Evolutionary conservation across 1,140 invertebrate species (phyloP), one percentile per base, ranked within the genome.

Genomic region (Bombus difficillimus): DNA sequence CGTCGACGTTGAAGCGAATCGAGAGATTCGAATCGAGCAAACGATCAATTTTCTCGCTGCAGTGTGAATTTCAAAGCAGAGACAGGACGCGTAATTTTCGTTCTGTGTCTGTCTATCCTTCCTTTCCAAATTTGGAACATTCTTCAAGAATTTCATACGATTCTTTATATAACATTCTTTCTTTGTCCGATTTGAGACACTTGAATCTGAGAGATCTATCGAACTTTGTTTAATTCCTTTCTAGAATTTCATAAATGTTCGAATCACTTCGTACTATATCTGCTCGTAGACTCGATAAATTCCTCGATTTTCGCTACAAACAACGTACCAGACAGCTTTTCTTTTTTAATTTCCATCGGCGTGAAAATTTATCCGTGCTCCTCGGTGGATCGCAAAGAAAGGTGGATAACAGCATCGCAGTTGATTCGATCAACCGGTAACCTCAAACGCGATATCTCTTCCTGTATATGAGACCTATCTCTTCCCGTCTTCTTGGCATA

Each of bases 271-370:
- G 28, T n/a, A n/a, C 10, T 28, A 2, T 28, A 28, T 4, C 10
- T 12, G 9, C 12, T 12, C 10, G 3, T 3, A 12, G 25, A 1
- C 28, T 59, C 1, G 25, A 62, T 4, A 13, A 62, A n/a, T n/a
- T 12, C 28, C 59, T 28, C 10, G 10, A n/a, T n/a, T n/a, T 62
- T 13, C 3, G 28, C 1, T n/a, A 12, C 25, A 5, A 28, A n/a
- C 28, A 4, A 4, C 25, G 28, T 22, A 22, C 5, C 18, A 22
- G 18, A 22, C 47, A 53, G 47, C 18, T 53, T 53, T 22, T 22
- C 25, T 62, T 13, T 13, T n/a, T 13, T n/a, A 62, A 62, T 62
- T 78, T 86, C 75, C 75, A n/a, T 77, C 86, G 18, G 18, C 47
- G 88, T 9, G 32, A 12, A n/a, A 37, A 37, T 15, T 28, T n/a